Conservation (phyloP, 2,888 invertebrate species). For the Pinctada fucata region DNA sequence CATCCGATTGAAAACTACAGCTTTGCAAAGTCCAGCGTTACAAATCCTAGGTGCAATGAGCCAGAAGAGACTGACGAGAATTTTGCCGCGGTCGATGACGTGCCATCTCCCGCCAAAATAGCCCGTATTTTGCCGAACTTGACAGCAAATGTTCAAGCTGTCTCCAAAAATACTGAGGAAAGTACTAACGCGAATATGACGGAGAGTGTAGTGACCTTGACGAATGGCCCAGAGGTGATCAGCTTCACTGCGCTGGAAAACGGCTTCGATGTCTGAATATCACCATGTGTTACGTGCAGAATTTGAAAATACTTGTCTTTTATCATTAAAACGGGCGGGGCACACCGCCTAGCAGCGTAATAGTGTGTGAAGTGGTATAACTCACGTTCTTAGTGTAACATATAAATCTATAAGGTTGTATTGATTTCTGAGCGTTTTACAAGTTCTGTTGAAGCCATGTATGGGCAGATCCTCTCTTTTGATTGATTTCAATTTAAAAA, state of each 20-base stretch:
- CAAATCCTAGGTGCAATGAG: background rate
- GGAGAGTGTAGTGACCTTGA: slow-evolving; percentile 46
- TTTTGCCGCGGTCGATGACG: background rate
- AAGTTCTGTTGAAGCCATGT: too few species aligned
- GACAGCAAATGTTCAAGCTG: background rate
- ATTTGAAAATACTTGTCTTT: too few species aligned
- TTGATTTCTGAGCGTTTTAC: too few species aligned
- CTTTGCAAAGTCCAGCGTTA: slow-evolving; percentile 47
- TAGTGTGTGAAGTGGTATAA: too few species aligned
- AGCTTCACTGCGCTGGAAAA: slow-evolving; percentile 49
- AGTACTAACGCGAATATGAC: background rate
- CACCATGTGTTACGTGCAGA: too few species aligned
- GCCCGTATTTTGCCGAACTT: slow-evolving; percentile 5
- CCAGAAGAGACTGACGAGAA: background rate
- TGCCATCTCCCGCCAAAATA: slow-evolving; percentile 22
- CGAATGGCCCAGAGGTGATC: slow-evolving; percentile 49
- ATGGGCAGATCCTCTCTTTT: too few species aligned
- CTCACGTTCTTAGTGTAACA: too few species aligned
- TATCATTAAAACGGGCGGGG: too few species aligned
- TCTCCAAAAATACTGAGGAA: background rate
- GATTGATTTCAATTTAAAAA: too few species aligned
- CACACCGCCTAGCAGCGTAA: too few species aligned
- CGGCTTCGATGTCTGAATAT: slow-evolving; percentile 27
- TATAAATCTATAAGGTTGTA: too few species aligned
- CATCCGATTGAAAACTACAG: slow-evolving; percentile 74